Base-by-base conservation (phyloP, 2,888 invertebrate species). In the Euspilapteryx auroguttella region DNA sequence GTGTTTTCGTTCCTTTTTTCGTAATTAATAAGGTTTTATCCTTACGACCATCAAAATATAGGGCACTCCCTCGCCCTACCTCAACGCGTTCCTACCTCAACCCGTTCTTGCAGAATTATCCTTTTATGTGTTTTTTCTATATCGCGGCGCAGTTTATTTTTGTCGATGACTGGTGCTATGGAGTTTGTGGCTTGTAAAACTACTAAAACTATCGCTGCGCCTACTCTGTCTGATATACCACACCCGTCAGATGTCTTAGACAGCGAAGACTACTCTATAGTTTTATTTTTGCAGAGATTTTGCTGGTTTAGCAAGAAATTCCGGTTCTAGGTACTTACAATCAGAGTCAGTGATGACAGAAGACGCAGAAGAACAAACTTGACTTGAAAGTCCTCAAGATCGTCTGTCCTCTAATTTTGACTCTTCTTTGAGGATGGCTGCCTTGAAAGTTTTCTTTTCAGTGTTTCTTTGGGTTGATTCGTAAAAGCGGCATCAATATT, bases 41-140 rank as follows among this genome's bases (percentile, higher is more conserved):
- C 21, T 37, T 35, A 21, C 32, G 21, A 3, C 38, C 39, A 40
- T 45, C 36, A 28, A 38, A 38, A 24, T 37, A 38, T 27, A 41
- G 32, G 14, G 39, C 35, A 25, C n/a, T n/a, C n/a, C n/a, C n/a
- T n/a, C n/a, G n/a, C n/a, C n/a, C n/a, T n/a, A n/a, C n/a, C n/a
- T n/a, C n/a, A n/a, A n/a, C n/a, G n/a, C n/a, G 36, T 21, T 3
- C 37, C 10, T 11, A 27, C 27, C 23, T 6, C 8, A 24, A 26
- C 13, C 7, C 3, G 25, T 17, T 20, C 27, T 12, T 22, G 6
- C 2, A 11, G 2, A 10, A 17, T 25, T 15, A 27, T 21, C 9
- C 29, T 29, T 13, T 31, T 8, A 21, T 22, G 21, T 11, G 12
- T 26, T 31, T 33, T 33, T 2, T 9, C n/a, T 24, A 27, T 20